A percentile compares a stretch with the other conserved stretches of the same genome.
Conservation (phyloP, 2,113 vertebrate species). For the Trochalopteron elliotii region DNA sequence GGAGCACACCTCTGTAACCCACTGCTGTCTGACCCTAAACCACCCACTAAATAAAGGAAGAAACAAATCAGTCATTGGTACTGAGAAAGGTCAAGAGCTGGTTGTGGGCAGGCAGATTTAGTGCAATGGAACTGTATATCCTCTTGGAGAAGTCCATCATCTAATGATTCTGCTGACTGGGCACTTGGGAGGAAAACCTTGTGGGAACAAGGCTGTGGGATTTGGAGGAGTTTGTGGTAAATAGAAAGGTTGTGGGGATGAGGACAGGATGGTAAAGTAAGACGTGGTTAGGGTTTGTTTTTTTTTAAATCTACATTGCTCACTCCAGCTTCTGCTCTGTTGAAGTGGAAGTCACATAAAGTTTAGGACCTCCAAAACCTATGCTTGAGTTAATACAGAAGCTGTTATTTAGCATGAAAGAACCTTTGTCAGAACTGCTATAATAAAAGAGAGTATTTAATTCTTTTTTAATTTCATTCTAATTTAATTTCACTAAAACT, state of each 20-base stretch:
- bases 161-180: neutral
- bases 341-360: neutral
- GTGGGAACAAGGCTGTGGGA: neutral
- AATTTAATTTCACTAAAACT: neutral
- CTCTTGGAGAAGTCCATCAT: neutral
- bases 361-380: neutral
- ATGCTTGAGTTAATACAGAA: neutral
- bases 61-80: fast-evolving
- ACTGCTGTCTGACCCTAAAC: neutral
- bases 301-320: neutral
- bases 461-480: neutral
- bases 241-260: neutral
- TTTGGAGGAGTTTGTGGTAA: neutral
- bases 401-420: neutral
- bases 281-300: neutral
- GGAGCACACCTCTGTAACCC: neutral
- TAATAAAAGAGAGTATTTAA: neutral
- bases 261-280: neutral
- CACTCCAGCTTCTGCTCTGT: neutral
- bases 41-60: neutral
- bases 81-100: neutral
- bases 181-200: neutral
- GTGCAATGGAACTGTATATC: neutral
- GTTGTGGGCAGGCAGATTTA: neutral
- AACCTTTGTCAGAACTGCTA: neutral